These are phyloP conservation scores for Crocallis elinguaria DNA, from an alignment of 2,888 invertebrate species.

Conservation along the genomic window DNA sequence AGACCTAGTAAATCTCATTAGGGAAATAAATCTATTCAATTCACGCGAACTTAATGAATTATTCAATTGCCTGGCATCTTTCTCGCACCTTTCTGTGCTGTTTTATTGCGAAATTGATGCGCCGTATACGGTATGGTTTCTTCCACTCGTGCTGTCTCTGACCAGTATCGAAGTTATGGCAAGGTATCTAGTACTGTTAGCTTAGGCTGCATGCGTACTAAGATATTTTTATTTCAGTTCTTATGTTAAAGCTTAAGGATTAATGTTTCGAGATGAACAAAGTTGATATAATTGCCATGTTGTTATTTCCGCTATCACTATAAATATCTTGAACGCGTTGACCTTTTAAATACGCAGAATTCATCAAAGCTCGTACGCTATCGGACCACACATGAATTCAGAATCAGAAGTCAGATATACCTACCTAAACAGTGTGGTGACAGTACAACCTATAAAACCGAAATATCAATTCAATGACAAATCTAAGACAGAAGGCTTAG, in stretches of 20 bases:
- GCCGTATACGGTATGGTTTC: slow-evolving; percentile 41
- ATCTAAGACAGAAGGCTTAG: no score
- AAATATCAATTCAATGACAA: no score
- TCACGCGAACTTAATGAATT: slow-evolving; percentile 58
- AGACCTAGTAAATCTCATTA: slow-evolving; percentile 31
- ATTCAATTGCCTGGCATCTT: slow-evolving; percentile 49
- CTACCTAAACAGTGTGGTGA: no score
- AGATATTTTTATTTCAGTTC: background rate
- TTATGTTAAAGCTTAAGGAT: background rate
- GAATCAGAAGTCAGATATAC: no score
- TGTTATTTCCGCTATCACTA: no score
- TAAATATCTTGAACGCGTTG: no score
- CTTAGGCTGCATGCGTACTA: slow-evolving; percentile 23
- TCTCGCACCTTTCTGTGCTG: slow-evolving; percentile 46
- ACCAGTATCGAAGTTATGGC: slow-evolving; percentile 35
- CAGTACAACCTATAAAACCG: no score
- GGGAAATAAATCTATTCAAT: slow-evolving; percentile 46
- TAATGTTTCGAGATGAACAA: no score
- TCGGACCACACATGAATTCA: no score
- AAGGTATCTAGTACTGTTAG: slow-evolving; percentile 42
- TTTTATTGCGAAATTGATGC: slow-evolving; percentile 51
- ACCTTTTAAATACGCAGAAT: no score
- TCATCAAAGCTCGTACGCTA: no score
- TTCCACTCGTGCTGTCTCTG: slow-evolving; percentile 29
- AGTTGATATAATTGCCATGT: no score